phyloP scores from a whole-genome alignment of 2,888 invertebrate species.

The Drosophila kambysellisi region DNA sequence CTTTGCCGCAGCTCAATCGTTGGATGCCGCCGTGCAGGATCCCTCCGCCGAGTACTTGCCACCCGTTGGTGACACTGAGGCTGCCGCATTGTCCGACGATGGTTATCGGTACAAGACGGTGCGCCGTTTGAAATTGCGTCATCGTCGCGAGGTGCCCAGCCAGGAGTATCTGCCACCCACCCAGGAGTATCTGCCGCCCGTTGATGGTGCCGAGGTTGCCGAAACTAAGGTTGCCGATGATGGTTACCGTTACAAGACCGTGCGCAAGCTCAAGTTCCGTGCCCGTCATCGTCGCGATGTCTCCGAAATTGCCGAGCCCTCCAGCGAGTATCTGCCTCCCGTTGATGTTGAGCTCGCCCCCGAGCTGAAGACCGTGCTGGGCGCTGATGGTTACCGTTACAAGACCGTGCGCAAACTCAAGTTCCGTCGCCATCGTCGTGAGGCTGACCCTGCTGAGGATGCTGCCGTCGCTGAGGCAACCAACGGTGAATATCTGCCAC shows the following conservation, averaged over 20 bases:
- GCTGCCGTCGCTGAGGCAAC: constrained; percentile 56
- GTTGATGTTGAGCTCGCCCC: constrained; percentile 77
- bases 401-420: constrained; percentile 77
- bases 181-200: constrained; percentile 80
- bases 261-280: constrained; percentile 82
- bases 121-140: constrained; percentile 73
- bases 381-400: constrained; percentile 77
- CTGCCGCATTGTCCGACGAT: constrained; percentile 70
- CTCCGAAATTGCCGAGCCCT: constrained; percentile 76
- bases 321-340: constrained; percentile 73
- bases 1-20: constrained; percentile 57
- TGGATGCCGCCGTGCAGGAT: constrained; percentile 59
- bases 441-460: constrained; percentile 64
- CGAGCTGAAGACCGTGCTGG: constrained; percentile 79
- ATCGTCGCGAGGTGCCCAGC: constrained; percentile 76
- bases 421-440: constrained; percentile 80
- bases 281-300: constrained; percentile 83
- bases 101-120: constrained; percentile 81
- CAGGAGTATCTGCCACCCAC: constrained; percentile 82
- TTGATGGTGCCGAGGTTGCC: constrained; percentile 54
- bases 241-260: constrained; percentile 84
- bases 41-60: constrained; percentile 79
- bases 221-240: constrained; percentile 80
- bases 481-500: constrained; percentile 79
- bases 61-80: constrained; percentile 65